Evolutionary conservation across 2,113 vertebrate genomes (phyloP).

Genomic region (Nestor notabilis): DNA sequence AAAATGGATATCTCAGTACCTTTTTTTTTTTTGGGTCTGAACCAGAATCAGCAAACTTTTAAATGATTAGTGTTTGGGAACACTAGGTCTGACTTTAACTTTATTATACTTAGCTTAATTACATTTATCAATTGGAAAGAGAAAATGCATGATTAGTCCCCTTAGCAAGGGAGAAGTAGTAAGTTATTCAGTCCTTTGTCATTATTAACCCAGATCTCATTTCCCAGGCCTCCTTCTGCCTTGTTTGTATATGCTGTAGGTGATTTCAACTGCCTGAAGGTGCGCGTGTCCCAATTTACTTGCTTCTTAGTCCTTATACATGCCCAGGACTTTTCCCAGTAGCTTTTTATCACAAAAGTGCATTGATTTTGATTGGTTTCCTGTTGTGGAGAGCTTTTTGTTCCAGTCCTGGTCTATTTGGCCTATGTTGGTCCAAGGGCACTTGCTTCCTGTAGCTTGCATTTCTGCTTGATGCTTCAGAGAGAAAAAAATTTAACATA

Average conservation of each 20-base stretch:
- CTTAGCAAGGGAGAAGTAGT: not conserved
- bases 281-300: not conserved
- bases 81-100: not conserved
- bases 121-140: not conserved
- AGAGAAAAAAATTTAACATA: not conserved
- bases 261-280: not conserved
- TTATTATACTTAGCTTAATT: conserved; percentile 2
- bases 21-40: not conserved
- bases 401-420: not conserved
- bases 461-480: not conserved
- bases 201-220: not conserved
- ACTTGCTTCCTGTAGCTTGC: not conserved
- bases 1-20: not conserved
- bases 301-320: not conserved
- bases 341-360: not conserved
- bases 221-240: not conserved
- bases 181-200: not conserved
- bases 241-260: not conserved
- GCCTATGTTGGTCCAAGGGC: not conserved
- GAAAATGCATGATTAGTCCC: not conserved
- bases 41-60: not conserved
- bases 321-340: not conserved
- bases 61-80: not conserved
- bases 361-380: not conserved
- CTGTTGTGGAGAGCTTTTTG: not conserved